A percentile compares a stretch with the other conserved stretches of the same genome.
Conservation (phyloP, 2,797 vertebrate genomes). For the Xenentodon cancila region DNA sequence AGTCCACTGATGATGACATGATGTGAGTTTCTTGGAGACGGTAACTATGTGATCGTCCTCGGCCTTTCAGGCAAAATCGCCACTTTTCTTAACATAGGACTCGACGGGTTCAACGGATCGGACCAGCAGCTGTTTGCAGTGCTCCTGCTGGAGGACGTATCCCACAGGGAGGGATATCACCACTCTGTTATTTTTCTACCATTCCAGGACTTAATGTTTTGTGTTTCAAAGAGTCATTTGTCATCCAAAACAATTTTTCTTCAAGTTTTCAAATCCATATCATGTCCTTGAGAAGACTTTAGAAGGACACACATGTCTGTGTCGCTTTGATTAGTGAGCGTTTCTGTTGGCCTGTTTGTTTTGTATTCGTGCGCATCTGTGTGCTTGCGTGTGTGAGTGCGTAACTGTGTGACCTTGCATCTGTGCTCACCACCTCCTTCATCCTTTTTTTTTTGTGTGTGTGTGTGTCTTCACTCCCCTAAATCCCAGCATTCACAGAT, state of each 20-base stretch:
- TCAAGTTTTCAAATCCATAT: constrained; percentile 34
- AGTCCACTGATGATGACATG: constrained; percentile 39
- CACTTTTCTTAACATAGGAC: constrained; percentile 59
- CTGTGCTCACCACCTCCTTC: constrained; percentile 46
- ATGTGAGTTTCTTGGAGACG: constrained; percentile 42
- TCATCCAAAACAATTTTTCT: constrained; percentile 28
- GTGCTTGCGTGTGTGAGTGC: constrained; percentile 57
- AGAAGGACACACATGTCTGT: constrained; percentile 70
- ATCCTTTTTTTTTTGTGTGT: constrained; percentile 35
- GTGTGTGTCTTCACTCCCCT: constrained; percentile 35
- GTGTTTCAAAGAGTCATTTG: constrained; percentile 24
- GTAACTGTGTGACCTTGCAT: constrained; percentile 70
- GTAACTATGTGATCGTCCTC: too few relatives aligned
- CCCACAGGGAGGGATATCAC: constrained; percentile 55
- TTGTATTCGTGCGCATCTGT: constrained; percentile 73
- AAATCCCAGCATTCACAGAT: constrained; percentile 46
- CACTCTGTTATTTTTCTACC: constrained; percentile 75
- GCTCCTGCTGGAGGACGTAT: constrained; percentile 51
- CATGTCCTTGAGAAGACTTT: constrained; percentile 62
- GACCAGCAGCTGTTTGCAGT: constrained; percentile 64
- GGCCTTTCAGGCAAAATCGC: too few relatives aligned
- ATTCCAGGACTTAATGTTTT: constrained; percentile 44
- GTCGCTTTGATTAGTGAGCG: constrained; percentile 76
- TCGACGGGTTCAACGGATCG: constrained; percentile 40
- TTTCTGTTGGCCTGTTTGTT: constrained; percentile 79